phyloP scores from a whole-genome alignment of 2,113 vertebrate genomes.

The Vicugna pacos region DNA sequence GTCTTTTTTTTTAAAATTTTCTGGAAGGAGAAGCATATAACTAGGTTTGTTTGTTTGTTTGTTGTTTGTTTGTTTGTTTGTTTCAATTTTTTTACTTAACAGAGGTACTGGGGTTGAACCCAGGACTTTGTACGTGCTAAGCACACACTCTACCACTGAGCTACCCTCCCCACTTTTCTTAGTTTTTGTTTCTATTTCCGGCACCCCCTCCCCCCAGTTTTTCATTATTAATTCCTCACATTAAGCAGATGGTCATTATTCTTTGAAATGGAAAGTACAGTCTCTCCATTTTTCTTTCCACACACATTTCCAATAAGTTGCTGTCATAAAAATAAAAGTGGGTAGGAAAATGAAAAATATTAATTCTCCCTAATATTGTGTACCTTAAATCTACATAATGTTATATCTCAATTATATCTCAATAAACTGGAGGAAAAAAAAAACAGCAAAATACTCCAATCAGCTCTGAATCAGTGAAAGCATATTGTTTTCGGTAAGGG shows the following conservation, averaged over 20 bases:
- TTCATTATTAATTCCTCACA: not conserved
- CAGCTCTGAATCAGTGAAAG: not conserved
- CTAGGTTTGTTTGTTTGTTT: too few species aligned
- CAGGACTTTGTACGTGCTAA: too few species aligned
- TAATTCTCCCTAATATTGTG: not conserved
- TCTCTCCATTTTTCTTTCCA: not conserved
- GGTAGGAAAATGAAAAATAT: not conserved
- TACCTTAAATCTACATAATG: not conserved
- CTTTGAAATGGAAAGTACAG: not conserved
- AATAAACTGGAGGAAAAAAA: not conserved
- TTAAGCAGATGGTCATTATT: not conserved
- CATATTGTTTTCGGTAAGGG: not conserved
- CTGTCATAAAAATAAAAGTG: not conserved
- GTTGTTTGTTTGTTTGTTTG: too few species aligned
- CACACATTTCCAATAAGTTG: not conserved
- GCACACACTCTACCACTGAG: too few species aligned
- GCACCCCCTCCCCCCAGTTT: rapidly evolving
- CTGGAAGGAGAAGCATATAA: too few species aligned
- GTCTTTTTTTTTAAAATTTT: not conserved
- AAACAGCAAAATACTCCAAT: not conserved
- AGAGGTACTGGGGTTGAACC: too few species aligned
- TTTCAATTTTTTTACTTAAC: too few species aligned
- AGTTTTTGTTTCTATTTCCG: not conserved
- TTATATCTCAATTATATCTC: not conserved
- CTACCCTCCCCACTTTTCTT: not conserved